Evolutionary conservation across 2,888 invertebrate genomes (phyloP), one percentile per base, ranked within the genome.

Genomic region (Mythimna pallens): DNA sequence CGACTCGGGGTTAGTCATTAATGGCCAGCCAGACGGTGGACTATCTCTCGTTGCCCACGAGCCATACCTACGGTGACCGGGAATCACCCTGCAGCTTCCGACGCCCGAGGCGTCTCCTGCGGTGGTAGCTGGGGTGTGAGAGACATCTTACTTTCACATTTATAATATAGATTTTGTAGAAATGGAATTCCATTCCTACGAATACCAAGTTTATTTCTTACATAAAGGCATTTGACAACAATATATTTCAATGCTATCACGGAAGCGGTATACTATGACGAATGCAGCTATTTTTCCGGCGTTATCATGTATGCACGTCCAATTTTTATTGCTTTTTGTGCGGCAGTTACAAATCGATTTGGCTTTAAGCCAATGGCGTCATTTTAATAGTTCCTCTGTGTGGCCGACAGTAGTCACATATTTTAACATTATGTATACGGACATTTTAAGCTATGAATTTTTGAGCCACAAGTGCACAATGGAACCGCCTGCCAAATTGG

Each of bases 301-400:
- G 90, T 92, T 94, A 95, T 94, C 94, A 92, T 91, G 92, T 92
- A 93, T 93, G 92, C 93, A 93, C 93, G 94, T 94, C 88, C 93
- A 92, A 92, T 93, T 94, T 95, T 95, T 94, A 95, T 94, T 94
- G 94, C 94, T 92, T 94, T 95, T 94, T 94, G 93, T 93, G 92
- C 92, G 91, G 94, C 94, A 93, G 94, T 94, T 94, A 94, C 94
- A 93, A 95, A 95, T 95, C 95, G 95, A 95, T 95, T 95, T 95
- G 95, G 95, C 94, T 92, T 91, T 85, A 92, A 90, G 94, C 95
- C 95, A 95, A 94, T 93, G 87, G 92, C 92, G 88, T 94, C 92
- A 94, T 94, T 95, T 94, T 94, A 94, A 94, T 93, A 93, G 94
- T 91, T 90, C 88, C 89, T 91, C 92, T 92, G 89, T 90, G 89